Evolutionary conservation across 2,797 vertebrate species (phyloP).

Genomic region (Eleutherodactylus coqui): DNA sequence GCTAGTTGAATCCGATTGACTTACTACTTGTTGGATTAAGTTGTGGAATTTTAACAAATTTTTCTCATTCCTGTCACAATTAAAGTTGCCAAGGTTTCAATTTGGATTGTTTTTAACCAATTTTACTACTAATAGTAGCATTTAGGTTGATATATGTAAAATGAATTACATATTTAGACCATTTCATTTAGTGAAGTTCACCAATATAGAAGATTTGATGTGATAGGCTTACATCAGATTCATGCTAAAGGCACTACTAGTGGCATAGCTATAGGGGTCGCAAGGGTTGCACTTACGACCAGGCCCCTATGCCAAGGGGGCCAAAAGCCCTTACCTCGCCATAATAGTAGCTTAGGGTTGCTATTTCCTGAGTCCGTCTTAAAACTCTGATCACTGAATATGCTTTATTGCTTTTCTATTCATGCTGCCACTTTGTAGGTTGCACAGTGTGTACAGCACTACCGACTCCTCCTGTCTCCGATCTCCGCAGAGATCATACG

Average conservation of each 20-base stretch:
- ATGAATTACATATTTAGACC: background rate
- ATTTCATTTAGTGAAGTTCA: background rate
- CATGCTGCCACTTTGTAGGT: too few relatives aligned
- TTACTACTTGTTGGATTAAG: conserved; percentile 11
- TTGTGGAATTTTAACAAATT: background rate
- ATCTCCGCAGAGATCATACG: too few relatives aligned
- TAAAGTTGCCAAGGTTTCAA: background rate
- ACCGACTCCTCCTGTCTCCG: too few relatives aligned
- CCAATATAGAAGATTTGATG: background rate
- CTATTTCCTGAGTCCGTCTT: too few relatives aligned
- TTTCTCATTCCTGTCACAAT: background rate
- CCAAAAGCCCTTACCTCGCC: too few relatives aligned
- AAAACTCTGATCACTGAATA: too few relatives aligned
- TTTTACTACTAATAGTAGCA: background rate
- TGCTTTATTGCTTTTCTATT: too few relatives aligned
- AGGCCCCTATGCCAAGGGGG: too few relatives aligned
- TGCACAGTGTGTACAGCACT: too few relatives aligned
- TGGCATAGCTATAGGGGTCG: too few relatives aligned
- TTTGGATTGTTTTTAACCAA: background rate
- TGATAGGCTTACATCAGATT: background rate
- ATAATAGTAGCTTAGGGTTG: too few relatives aligned
- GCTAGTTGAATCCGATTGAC: background rate
- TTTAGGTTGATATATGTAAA: background rate
- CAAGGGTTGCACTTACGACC: too few relatives aligned
- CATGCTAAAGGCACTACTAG: conserved; percentile 23